Evolutionary conservation across 1,140 invertebrate species (phyloP).

Genomic region (Steinernema khuongi): DNA sequence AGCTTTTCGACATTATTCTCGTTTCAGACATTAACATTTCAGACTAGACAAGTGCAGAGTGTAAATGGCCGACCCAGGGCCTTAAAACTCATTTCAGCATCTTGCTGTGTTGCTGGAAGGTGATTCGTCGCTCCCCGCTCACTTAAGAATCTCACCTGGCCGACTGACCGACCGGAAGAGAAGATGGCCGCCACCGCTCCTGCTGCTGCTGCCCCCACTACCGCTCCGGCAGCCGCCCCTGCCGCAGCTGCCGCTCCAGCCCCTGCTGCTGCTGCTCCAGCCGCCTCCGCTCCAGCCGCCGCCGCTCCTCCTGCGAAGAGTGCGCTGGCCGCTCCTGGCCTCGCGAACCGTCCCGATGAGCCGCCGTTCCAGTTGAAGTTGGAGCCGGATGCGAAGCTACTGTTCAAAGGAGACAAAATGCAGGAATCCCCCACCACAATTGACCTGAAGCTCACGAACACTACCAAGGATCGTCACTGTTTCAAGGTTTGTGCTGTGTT

Average conservation of each 20-base stretch:
- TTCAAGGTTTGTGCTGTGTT: constrained; percentile 34
- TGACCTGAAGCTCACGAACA: constrained; percentile 40
- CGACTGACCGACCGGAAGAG: neutral
- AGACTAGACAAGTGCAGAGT: no score
- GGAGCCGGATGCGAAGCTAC: neutral
- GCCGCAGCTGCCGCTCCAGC: neutral
- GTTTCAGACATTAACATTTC: no score
- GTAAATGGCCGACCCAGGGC: no score
- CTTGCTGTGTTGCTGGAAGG: neutral
- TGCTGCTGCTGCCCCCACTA: neutral
- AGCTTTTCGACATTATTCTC: no score
- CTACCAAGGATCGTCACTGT: constrained; percentile 33
- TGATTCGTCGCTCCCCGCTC: neutral
- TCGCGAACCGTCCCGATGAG: neutral
- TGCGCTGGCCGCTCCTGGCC: neutral
- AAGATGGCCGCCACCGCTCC: neutral
- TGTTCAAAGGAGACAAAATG: neutral
- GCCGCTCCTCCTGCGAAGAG: neutral
- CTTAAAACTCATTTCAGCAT: no score
- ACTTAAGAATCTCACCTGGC: neutral
- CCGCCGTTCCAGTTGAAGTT: neutral
- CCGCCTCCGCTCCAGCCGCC: neutral
- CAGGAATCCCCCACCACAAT: neutral
- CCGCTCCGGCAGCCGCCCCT: neutral
- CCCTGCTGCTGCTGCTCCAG: neutral